A percentile compares a stretch with the other conserved stretches of the same genome.
Conservation (phyloP, 2,797 vertebrate species). For the Centroberyx gerrardi region DNA sequence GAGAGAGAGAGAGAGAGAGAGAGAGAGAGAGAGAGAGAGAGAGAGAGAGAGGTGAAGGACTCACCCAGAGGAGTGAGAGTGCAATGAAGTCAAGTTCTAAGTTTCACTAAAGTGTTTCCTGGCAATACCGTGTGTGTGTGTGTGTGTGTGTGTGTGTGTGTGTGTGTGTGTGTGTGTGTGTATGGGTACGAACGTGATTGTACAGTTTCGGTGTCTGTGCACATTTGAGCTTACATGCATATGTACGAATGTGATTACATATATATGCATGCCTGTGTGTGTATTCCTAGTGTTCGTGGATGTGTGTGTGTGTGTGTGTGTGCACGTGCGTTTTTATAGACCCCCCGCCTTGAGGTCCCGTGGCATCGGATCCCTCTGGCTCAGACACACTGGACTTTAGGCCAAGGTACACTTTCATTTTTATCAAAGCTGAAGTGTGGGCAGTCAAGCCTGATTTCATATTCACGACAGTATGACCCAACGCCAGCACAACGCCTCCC, state of each 20-base stretch:
- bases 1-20: conserved; percentile 1
- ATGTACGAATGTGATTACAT: background rate
- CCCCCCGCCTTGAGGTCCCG: background rate
- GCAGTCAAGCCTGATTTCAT: conserved; percentile 17
- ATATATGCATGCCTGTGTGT: background rate
- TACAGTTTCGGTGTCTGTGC: too few relatives aligned
- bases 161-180: too few relatives aligned
- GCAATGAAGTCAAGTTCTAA: conserved; percentile 58
- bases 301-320: conserved; percentile 17
- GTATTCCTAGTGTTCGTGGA: background rate
- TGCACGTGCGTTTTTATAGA: background rate
- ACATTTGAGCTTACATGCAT: background rate
- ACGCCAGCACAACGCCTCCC: conserved; percentile 1
- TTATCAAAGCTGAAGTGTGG: conserved; percentile 14
- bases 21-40: conserved; percentile 13
- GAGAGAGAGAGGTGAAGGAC: conserved; percentile 40
- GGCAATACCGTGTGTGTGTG: conserved; percentile 48
- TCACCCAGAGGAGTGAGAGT: conserved; percentile 55
- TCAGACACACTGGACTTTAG: background rate
- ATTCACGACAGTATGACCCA: conserved; percentile 18
- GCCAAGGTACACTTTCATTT: conserved; percentile 35
- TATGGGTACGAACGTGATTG: too few relatives aligned
- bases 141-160: background rate
- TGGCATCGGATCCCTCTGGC: conserved; percentile 16
- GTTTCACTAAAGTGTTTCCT: conserved; percentile 73